Conservation (phyloP, 2,797 vertebrate genomes). For the Ctenopoma multispine region DNA sequence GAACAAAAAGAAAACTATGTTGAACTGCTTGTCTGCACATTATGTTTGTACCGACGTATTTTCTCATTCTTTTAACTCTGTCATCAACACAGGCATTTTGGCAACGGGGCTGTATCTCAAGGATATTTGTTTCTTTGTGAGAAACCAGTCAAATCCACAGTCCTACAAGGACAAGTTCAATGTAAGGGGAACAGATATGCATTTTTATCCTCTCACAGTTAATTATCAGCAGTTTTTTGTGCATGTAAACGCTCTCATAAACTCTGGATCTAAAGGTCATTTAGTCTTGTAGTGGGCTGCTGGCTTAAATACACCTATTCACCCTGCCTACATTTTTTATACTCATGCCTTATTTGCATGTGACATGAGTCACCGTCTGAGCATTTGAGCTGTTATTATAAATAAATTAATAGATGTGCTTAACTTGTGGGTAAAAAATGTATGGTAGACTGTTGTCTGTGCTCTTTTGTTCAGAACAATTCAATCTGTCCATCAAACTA, state of each 20-base stretch:
- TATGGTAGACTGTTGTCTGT: background rate
- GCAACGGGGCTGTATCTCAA: background rate
- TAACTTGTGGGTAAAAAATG: slow-evolving; percentile 7
- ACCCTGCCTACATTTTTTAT: background rate
- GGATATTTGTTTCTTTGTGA: slow-evolving; percentile 1
- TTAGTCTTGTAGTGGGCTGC: background rate
- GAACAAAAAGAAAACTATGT: background rate
- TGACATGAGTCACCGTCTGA: slow-evolving; percentile 22
- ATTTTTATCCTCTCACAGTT: background rate
- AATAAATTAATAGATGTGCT: slow-evolving; percentile 22
- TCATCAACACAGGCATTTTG: background rate
- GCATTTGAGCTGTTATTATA: slow-evolving; percentile 15
- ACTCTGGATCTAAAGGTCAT: too few species aligned
- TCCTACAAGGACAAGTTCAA: background rate
- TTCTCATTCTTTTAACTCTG: background rate
- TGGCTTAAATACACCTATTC: background rate
- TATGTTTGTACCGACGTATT: background rate
- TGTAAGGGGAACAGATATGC: background rate
- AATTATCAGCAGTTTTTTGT: background rate
- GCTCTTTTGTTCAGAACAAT: slow-evolving; percentile 2
- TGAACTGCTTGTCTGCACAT: background rate
- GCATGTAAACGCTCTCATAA: background rate
- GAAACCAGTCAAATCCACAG: background rate
- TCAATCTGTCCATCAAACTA: too few species aligned
- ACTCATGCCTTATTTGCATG: slow-evolving; percentile 17